Evolutionary conservation across 64 coral and sea anemone species (phyloP), one percentile per base, ranked within the genome.

Genomic region (Stichodactyla mertensii): DNA sequence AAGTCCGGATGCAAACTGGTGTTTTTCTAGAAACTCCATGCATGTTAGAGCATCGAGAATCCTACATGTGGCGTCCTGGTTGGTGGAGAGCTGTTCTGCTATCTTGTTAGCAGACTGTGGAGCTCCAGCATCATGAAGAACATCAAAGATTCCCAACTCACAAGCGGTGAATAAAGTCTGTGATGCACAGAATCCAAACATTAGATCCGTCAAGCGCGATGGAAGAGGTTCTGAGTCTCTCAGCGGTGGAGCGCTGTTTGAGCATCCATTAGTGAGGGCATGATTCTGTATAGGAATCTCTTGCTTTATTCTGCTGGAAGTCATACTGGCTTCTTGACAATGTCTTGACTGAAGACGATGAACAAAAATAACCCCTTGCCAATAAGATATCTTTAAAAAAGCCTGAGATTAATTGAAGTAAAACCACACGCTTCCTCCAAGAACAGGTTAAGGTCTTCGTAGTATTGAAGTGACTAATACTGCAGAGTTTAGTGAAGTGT

Each of bases 121-220:
- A 7, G 16, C 1, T 45, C 36, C 57, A 84, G 85, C 52, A 6
- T 74, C 58, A 14, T 94, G 78, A 55, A 90, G 82, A 10, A 77
- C n/a, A 69, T 94, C 88, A 20, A 94, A 94, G 52, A 94, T 87
- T n/a, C 84, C 92, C 16, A 94, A 57, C 61, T 94, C 88, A 83
- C 85, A 71, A 18, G 92, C 88, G 31, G 85, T 56, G 52, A 87
- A 84, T 2, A 94, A 51, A 0, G 79, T 69, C 10, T 87, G 54
- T 24, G 88, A 94, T 61, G 71, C 77, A 53, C 88, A 80, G 28
- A 87, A 90, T 12, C 80, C 88, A 28, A 77, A 86, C 62, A 90
- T 64, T 19, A 90, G 52, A 16, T 87, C 26, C 13, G 88, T 58
- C 9, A 94, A 52, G 77, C 82, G 86, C 24, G 18, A 16, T 23